Evolutionary conservation across 2,797 vertebrate genomes (phyloP).

Genomic region (Botia kubotai): DNA sequence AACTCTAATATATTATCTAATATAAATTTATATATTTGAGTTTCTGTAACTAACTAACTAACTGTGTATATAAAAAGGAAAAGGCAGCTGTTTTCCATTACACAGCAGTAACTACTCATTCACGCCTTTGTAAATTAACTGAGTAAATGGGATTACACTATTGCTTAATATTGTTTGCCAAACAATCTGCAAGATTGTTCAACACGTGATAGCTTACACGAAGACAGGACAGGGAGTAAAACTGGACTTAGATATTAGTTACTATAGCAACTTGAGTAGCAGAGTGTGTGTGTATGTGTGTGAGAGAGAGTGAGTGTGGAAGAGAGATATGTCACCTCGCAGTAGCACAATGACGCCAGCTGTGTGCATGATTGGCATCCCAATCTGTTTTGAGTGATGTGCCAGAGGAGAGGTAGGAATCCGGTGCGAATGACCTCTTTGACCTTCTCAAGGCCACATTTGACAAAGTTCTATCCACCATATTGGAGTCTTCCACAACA

Average conservation of each 20-base stretch:
- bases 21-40: background rate
- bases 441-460: slow-evolving; percentile 45
- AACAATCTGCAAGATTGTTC: slow-evolving; percentile 51
- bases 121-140: slow-evolving; percentile 53
- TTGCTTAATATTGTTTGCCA: slow-evolving; percentile 57
- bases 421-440: slow-evolving; percentile 42
- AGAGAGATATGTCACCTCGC: slow-evolving; percentile 46
- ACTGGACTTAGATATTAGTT: slow-evolving; percentile 57
- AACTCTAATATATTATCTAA: background rate
- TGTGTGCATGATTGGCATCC: slow-evolving; percentile 61
- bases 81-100: slow-evolving; percentile 25
- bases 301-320: slow-evolving; percentile 31
- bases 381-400: slow-evolving; percentile 65
- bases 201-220: slow-evolving; percentile 46
- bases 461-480: slow-evolving; percentile 35
- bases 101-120: slow-evolving; percentile 40
- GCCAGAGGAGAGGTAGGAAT: slow-evolving; percentile 50
- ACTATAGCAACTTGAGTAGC: slow-evolving; percentile 58
- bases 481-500: slow-evolving; percentile 40
- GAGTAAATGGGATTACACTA: slow-evolving; percentile 54
- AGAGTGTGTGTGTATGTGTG: slow-evolving; percentile 24
- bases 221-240: slow-evolving; percentile 46
- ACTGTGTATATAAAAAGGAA: slow-evolving; percentile 1
- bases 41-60: slow-evolving; percentile 18
- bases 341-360: slow-evolving; percentile 50